These are phyloP conservation scores for Drosophila tsacasi DNA, from an alignment of 1,140 invertebrate species.

Conservation along the genomic window DNA sequence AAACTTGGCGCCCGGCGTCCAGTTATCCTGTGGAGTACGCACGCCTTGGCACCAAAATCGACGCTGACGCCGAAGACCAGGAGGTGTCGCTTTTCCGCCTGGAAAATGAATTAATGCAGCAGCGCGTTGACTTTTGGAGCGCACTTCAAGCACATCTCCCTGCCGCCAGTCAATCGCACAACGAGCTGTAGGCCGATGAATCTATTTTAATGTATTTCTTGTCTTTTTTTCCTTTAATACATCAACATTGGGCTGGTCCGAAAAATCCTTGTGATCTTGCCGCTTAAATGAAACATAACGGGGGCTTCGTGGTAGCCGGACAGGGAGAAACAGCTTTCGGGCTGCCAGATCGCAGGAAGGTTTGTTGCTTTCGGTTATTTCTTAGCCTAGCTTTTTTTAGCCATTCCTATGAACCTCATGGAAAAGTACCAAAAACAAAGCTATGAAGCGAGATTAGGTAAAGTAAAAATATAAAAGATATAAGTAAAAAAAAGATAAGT, in stretches of 20 bases:
- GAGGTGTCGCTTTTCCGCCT: slow-evolving; percentile 42
- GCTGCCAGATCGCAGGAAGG: slow-evolving; percentile 1
- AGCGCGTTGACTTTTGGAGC: slow-evolving; percentile 72
- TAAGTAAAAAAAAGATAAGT: too few species aligned
- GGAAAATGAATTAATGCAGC: slow-evolving; percentile 64
- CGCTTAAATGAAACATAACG: slow-evolving; percentile 17
- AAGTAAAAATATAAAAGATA: neutral
- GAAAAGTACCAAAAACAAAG: neutral
- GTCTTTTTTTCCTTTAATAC: slow-evolving; percentile 1
- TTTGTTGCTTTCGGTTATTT: neutral
- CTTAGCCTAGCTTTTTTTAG: neutral
- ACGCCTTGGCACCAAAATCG: slow-evolving; percentile 83
- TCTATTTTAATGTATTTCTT: slow-evolving; percentile 26
- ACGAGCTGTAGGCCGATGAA: slow-evolving; percentile 44
- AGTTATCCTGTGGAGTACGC: slow-evolving; percentile 85
- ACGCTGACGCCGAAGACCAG: neutral
- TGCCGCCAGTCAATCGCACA: slow-evolving; percentile 38
- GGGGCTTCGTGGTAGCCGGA: slow-evolving; percentile 1
- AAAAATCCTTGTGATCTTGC: neutral
- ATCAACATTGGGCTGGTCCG: neutral
- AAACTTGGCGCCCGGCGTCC: slow-evolving; percentile 86
- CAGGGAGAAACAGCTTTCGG: neutral
- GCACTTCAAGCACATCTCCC: slow-evolving; percentile 67
- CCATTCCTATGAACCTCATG: neutral
- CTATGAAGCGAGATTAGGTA: neutral